Percentiles rank a stretch among this genome's conserved stretches.
These are phyloP conservation scores for Stenodema calcarata DNA, from an alignment of 2,888 invertebrate genomes.

Conservation along the genomic window DNA sequence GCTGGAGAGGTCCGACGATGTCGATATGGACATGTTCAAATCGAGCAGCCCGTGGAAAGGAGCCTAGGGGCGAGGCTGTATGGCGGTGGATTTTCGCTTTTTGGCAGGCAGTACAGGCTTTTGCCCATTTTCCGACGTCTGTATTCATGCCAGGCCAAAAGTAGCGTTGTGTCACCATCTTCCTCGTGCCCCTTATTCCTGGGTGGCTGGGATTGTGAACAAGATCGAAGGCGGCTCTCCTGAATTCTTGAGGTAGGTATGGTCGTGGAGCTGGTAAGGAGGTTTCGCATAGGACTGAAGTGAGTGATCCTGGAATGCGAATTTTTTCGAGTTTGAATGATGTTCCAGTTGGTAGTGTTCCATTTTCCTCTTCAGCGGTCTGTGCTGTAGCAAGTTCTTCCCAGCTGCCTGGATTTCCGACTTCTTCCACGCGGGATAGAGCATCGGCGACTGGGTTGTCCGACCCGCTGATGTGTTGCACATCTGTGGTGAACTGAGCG, in stretches of 20 bases:
- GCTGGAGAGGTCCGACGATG: too few species aligned
- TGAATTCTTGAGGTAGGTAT: neutral
- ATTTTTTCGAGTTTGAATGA: conserved; percentile 53
- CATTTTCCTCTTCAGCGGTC: too few species aligned
- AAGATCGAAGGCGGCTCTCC: conserved; percentile 27
- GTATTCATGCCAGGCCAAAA: too few species aligned
- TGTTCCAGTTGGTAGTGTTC: conserved; percentile 5
- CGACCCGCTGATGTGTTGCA: conserved; percentile 47
- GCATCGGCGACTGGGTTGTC: conserved; percentile 58
- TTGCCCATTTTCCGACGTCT: too few species aligned
- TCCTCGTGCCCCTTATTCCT: too few species aligned
- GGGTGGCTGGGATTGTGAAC: conserved; percentile 58
- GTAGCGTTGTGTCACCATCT: too few species aligned
- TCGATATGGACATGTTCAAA: too few species aligned
- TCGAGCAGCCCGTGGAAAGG: too few species aligned
- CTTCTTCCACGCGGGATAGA: conserved; percentile 18
- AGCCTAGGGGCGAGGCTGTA: too few species aligned
- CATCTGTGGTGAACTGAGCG: conserved; percentile 50
- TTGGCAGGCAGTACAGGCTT: too few species aligned
- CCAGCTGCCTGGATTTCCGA: neutral
- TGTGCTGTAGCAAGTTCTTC: neutral
- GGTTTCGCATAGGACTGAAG: neutral
- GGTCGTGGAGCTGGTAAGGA: neutral
- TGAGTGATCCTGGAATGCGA: conserved; percentile 55
- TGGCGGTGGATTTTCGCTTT: too few species aligned